Evolutionary conservation across 2,113 vertebrate genomes (phyloP).

Genomic region (Butastur rufipennis): DNA sequence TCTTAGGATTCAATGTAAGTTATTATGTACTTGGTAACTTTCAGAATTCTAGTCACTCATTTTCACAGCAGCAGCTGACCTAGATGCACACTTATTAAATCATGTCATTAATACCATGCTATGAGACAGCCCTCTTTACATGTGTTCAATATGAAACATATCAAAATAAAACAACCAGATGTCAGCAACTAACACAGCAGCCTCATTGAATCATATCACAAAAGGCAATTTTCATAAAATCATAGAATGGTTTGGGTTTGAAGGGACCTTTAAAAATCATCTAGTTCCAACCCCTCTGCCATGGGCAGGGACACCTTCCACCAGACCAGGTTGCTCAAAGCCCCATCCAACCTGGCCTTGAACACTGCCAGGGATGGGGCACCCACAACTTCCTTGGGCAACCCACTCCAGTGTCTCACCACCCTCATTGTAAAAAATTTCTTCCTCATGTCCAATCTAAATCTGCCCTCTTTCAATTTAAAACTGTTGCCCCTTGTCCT

Average conservation of each 20-base stretch:
- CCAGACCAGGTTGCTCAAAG: too few relatives aligned
- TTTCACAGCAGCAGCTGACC: constrained; percentile 10
- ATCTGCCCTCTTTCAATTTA: too few relatives aligned
- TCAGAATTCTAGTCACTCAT: background rate
- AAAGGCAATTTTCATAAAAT: background rate
- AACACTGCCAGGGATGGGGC: too few relatives aligned
- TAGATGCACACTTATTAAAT: background rate
- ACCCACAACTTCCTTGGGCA: too few relatives aligned
- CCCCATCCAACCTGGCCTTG: too few relatives aligned
- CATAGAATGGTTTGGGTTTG: background rate
- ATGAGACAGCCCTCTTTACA: background rate
- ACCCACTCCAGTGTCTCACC: too few relatives aligned
- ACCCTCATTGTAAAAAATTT: too few relatives aligned
- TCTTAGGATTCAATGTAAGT: background rate
- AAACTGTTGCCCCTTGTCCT: too few relatives aligned
- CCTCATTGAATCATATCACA: background rate
- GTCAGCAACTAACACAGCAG: background rate
- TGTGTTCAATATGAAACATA: background rate
- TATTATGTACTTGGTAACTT: constrained; percentile 16
- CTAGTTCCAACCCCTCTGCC: rapidly evolving
- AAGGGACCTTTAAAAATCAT: background rate
- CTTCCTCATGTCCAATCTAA: too few relatives aligned
- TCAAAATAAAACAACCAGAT: background rate
- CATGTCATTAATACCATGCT: background rate
- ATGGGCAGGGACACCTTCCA: too few relatives aligned